Evolutionary conservation across 2,797 vertebrate genomes (phyloP).

Genomic region (Rhinella marina): DNA sequence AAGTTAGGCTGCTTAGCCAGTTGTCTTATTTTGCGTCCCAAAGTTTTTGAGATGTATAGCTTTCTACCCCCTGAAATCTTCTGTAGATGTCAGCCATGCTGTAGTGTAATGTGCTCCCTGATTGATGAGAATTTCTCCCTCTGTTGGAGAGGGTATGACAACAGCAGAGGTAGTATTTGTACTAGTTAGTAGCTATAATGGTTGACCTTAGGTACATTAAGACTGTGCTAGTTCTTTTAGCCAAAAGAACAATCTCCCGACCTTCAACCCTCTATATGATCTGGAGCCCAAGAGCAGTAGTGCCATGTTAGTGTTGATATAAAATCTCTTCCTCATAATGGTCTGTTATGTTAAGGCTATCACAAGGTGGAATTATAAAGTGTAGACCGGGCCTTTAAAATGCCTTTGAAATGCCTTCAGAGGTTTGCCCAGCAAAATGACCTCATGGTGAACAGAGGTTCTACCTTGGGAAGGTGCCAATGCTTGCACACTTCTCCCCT

Average conservation of each 20-base stretch:
- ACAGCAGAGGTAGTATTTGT: not conserved
- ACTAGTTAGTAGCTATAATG: not conserved
- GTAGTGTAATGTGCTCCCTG: not conserved
- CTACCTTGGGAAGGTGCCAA: not conserved
- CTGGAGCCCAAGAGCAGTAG: not conserved
- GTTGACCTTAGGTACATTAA: not conserved
- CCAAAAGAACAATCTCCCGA: no score
- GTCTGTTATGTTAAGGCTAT: not conserved
- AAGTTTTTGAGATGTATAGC: not conserved
- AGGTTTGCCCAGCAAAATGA: not conserved
- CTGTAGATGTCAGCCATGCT: not conserved
- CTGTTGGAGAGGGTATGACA: not conserved
- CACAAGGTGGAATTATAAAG: not conserved
- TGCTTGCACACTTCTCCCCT: no score
- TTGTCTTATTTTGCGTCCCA: no score
- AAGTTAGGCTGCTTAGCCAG: not conserved
- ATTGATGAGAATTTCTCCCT: not conserved
- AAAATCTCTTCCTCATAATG: no score
- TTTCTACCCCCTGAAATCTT: not conserved
- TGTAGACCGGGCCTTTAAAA: not conserved
- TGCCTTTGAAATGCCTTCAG: not conserved
- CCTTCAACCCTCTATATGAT: no score
- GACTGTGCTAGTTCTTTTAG: no score
- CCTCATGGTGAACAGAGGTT: not conserved
- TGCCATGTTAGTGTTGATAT: not conserved